Evolutionary conservation across 92 coral and sea anemone genomes (phyloP).

Genomic region (Palythoa caribaeorum): DNA sequence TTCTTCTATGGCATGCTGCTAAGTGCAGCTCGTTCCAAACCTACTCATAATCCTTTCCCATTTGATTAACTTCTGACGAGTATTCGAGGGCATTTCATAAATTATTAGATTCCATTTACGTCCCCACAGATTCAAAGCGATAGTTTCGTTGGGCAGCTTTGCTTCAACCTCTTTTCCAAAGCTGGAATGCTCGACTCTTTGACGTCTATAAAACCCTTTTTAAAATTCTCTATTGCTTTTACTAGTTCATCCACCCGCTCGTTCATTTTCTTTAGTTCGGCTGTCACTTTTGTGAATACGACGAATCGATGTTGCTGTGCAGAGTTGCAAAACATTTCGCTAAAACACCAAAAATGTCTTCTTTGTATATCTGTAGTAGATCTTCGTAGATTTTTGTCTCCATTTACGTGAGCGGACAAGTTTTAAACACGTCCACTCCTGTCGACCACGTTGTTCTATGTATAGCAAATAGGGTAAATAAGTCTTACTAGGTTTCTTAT

Average conservation of each 20-base stretch:
- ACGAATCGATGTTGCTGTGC: neutral
- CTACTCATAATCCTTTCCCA: neutral
- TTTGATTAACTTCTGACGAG: neutral
- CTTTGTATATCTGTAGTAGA: neutral
- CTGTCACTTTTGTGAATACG: neutral
- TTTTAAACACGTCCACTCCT: too few species aligned
- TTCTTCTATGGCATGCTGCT: conserved; percentile 7
- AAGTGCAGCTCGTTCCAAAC: neutral
- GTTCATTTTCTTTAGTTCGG: neutral
- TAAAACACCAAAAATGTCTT: neutral
- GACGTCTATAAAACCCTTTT: neutral
- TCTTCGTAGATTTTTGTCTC: neutral
- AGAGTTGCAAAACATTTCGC: neutral
- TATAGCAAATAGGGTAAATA: too few species aligned
- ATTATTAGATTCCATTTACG: neutral
- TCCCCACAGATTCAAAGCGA: neutral
- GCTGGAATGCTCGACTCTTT: neutral
- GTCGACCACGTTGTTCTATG: too few species aligned
- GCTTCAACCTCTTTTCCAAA: neutral
- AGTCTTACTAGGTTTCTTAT: too few species aligned
- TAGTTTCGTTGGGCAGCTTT: neutral
- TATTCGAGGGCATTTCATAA: neutral
- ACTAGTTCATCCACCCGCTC: neutral
- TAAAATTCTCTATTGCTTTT: neutral
- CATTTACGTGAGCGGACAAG: neutral